Base-by-base conservation (phyloP, 2,797 vertebrate species). In the Sebastes taczanowskii region DNA sequence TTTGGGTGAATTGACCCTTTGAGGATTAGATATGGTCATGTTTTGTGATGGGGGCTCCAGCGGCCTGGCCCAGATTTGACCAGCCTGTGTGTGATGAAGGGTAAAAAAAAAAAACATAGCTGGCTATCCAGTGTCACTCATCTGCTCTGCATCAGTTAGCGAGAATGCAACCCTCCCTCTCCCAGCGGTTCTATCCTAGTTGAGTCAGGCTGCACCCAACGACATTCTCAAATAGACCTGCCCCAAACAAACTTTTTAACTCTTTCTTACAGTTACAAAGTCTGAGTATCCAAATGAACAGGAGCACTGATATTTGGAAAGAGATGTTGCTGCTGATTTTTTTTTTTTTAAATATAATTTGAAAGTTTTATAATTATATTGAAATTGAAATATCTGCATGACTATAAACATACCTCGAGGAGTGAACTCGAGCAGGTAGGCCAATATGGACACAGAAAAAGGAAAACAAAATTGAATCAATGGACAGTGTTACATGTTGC, bases 61-160 rank as follows among this genome's bases (percentile, higher is more conserved):
- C 78, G 81, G 73, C 84, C 78, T 86, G 88, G 49, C 80, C 89
- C 82, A 91, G 85, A 89, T 92, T 65, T 83, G 87, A 86, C 83
- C 82, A 60, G 53, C 16, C 49, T 77, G 11, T 34, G 60, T 30
- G 63, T 77, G 52, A 65, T 80, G 32, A 80, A 71, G 80, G 25
- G 64, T 71, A 55, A 55, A 69, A 64, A 29, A 29, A 30, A 63
- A 25, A 64, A 5, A 29, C 10, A 80, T 80, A 89, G 78, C 83
- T 85, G 67, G 77, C 82, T 87, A 27, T 83, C 79, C 75, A 67
- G 58, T 78, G 63, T 77, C 72, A 70, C 56, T 86, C 81, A 78
- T 83, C 84, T 77, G 70, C 60, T 80, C 67, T 55, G 75, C 62
- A 70, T 64, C 77, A 18, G 55, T 77, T n/a, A 69, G 38, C 11